These are phyloP conservation scores for Tragelaphus scriptus DNA, from an alignment of 2,113 vertebrate genomes.

Conservation along the genomic window DNA sequence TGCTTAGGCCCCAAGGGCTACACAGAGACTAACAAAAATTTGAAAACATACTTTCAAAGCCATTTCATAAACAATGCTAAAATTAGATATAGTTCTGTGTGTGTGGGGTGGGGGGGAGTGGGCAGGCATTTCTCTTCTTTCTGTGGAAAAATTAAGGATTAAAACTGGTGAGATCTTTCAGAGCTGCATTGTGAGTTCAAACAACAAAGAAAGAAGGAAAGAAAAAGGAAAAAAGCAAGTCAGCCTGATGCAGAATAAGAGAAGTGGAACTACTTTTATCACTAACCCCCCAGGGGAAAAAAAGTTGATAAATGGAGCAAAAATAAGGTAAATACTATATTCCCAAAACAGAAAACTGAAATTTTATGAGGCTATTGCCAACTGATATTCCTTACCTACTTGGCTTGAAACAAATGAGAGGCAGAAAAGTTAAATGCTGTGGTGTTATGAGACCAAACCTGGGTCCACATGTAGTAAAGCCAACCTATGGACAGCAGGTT, in stretches of 20 bases:
- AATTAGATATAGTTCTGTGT: constrained; percentile 45
- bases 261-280: neutral
- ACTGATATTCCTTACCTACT: neutral
- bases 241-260: neutral
- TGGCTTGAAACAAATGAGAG: neutral
- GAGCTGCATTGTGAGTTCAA: neutral
- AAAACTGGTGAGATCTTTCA: constrained; percentile 15
- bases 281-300: neutral
- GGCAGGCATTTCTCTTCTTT: constrained; percentile 17
- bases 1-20: constrained; percentile 21
- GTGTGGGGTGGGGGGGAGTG: too few relatives aligned
- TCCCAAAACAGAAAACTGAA: neutral
- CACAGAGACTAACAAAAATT: constrained; percentile 15
- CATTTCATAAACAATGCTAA: constrained; percentile 63
- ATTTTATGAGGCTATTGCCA: neutral
- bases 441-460: neutral
- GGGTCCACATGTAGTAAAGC: neutral
- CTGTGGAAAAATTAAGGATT: constrained; percentile 17
- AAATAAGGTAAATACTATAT: neutral
- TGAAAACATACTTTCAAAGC: constrained; percentile 58
- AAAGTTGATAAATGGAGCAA: neutral
- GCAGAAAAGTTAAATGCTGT: neutral
- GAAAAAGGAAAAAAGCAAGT: neutral
- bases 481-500: neutral
- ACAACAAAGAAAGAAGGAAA: neutral